Conservation (phyloP, 2,113 vertebrate species). For the Herpailurus yagouaroundi region DNA sequence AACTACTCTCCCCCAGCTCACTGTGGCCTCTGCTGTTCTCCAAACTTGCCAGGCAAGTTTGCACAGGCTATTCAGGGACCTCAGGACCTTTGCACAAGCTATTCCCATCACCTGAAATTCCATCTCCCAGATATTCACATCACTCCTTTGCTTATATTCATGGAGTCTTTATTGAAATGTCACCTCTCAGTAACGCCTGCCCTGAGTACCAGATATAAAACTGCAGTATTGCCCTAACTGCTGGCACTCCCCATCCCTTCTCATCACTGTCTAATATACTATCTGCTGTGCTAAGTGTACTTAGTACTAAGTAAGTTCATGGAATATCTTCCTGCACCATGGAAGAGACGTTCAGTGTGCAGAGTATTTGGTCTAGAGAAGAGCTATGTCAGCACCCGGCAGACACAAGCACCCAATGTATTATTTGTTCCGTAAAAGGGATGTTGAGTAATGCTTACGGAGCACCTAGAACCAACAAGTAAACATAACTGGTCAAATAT, state of each 20-base stretch:
- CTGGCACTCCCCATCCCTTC: neutral
- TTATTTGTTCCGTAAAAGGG: neutral
- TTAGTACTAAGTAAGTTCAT: neutral
- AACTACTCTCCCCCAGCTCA: neutral
- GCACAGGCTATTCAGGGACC: neutral
- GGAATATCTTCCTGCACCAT: neutral
- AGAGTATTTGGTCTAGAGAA: neutral
- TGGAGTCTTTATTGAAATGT: neutral
- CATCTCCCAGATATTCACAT: neutral
- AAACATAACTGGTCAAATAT: neutral
- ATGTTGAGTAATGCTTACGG: too few relatives aligned
- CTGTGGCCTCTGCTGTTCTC: neutral
- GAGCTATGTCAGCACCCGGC: too few relatives aligned
- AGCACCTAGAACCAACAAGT: neutral
- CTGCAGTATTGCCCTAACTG: fast-evolving
- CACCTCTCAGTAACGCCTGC: neutral
- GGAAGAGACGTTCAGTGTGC: neutral
- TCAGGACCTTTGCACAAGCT: neutral
- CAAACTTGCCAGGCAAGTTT: neutral
- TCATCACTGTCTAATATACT: too few relatives aligned
- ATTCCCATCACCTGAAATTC: neutral
- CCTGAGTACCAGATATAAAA: fast-evolving
- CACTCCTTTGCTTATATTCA: neutral
- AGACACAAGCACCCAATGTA: fast-evolving
- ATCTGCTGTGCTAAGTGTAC: too few relatives aligned